Evolutionary conservation across 2,797 vertebrate species (phyloP).

Genomic region (Epinephelus awoara): DNA sequence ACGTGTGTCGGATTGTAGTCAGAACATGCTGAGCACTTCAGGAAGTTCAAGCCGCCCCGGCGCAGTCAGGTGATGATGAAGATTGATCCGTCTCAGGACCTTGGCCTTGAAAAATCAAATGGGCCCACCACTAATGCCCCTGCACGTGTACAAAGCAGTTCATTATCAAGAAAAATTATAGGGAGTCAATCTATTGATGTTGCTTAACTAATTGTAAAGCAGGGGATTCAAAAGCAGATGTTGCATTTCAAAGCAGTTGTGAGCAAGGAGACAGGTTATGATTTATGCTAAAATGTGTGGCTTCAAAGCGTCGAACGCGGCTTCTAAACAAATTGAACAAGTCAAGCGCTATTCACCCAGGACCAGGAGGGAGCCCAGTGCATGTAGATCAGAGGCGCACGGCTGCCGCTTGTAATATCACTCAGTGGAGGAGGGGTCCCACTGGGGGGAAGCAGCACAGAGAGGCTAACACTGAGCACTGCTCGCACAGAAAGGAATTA

Average conservation of each 20-base stretch:
- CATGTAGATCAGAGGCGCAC: constrained; percentile 87
- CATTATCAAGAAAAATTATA: constrained; percentile 86
- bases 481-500: constrained; percentile 80
- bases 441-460: constrained; percentile 77
- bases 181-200: constrained; percentile 89
- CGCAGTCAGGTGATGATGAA: constrained; percentile 18
- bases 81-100: constrained; percentile 64
- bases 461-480: constrained; percentile 79
- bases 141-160: constrained; percentile 80
- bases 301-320: constrained; percentile 90
- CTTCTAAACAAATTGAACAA: constrained; percentile 94
- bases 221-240: constrained; percentile 89
- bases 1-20: constrained; percentile 61
- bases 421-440: constrained; percentile 87
- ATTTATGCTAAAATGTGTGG: constrained; percentile 92
- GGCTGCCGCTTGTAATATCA: constrained; percentile 91
- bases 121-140: constrained; percentile 60
- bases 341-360: constrained; percentile 91
- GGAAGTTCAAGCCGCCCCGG: constrained; percentile 38
- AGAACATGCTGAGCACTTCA: constrained; percentile 60
- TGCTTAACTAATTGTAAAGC: constrained; percentile 89
- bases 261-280: constrained; percentile 90
- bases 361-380: constrained; percentile 85
- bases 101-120: constrained; percentile 68
- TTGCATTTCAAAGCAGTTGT: constrained; percentile 90